phyloP scores from a whole-genome alignment of 2,888 invertebrate species.

The Harpalus rubripes region DNA sequence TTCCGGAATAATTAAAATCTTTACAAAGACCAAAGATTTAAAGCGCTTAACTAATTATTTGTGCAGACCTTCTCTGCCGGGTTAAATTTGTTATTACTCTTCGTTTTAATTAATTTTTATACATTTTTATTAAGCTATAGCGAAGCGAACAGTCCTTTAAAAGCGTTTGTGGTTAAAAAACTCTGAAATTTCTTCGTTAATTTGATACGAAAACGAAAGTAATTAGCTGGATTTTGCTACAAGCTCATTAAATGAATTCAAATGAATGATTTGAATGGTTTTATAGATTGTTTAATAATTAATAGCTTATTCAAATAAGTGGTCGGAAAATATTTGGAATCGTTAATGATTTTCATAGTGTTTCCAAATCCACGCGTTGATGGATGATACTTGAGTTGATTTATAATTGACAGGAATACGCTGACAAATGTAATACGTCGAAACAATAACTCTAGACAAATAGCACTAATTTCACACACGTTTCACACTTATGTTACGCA shows the following conservation, averaged over 20 bases:
- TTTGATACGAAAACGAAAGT: slow-evolving; percentile 9
- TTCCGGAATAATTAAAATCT: slow-evolving; percentile 50
- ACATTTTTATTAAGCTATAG: slow-evolving; percentile 45
- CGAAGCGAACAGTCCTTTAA: slow-evolving; percentile 4
- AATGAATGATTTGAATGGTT: slow-evolving; percentile 1
- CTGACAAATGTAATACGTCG: slow-evolving; percentile 19
- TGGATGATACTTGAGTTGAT: slow-evolving; percentile 20
- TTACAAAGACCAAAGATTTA: slow-evolving; percentile 55
- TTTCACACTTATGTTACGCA: slow-evolving; percentile 33
- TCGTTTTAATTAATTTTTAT: slow-evolving; percentile 58
- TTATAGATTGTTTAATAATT: slow-evolving; percentile 16
- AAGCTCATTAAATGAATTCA: not conserved
- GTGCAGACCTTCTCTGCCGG: slow-evolving; percentile 18
- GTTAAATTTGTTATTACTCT: slow-evolving; percentile 52
- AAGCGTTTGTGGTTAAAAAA: slow-evolving; percentile 5
- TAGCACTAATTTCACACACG: slow-evolving; percentile 37
- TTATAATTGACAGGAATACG: slow-evolving; percentile 31
- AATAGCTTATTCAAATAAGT: slow-evolving; percentile 7
- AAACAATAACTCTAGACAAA: slow-evolving; percentile 28
- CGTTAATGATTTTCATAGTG: slow-evolving; percentile 11
- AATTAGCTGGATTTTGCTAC: slow-evolving; percentile 6
- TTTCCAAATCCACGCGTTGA: slow-evolving; percentile 4
- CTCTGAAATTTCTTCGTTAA: not conserved
- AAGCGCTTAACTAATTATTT: slow-evolving; percentile 52
- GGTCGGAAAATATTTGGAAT: not conserved